A percentile compares a stretch with the other conserved stretches of the same genome.
Evolutionary conservation across 2,797 vertebrate species (phyloP).

Genomic region (Xyrichtys novacula): DNA sequence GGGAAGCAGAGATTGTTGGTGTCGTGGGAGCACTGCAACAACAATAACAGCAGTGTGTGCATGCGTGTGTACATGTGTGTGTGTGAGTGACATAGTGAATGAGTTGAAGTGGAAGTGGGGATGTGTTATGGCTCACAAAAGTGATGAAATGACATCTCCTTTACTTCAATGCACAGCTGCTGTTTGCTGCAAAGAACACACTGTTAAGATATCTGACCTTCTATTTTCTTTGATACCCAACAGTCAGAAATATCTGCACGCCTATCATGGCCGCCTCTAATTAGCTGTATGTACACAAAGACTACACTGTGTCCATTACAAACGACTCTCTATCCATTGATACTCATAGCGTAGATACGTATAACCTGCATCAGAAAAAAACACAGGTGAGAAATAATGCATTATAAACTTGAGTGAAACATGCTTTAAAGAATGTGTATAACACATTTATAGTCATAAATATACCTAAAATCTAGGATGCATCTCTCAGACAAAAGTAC

Average conservation of each 20-base stretch:
- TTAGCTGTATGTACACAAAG: conserved; percentile 62
- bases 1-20: conserved; percentile 86
- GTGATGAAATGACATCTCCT: conserved; percentile 90
- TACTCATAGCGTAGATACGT: conserved; percentile 21
- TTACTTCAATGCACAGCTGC: conserved; percentile 85
- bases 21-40: conserved; percentile 88
- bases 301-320: conserved; percentile 62
- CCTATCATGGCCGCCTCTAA: conserved; percentile 75
- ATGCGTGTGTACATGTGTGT: conserved; percentile 50
- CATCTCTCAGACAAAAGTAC: conserved; percentile 43
- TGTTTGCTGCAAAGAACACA: conserved; percentile 78
- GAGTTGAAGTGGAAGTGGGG: conserved; percentile 79
- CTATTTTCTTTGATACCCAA: conserved; percentile 68
- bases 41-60: conserved; percentile 87
- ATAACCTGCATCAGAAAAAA: conserved; percentile 25
- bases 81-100: conserved; percentile 73
- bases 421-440: conserved; percentile 31
- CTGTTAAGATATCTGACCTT: conserved; percentile 83
- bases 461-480: conserved; percentile 23
- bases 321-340: conserved; percentile 50
- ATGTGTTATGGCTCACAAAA: conserved; percentile 85
- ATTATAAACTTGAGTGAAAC: conserved; percentile 15
- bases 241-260: conserved; percentile 72
- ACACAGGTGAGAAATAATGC: background rate
- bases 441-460: conserved; percentile 35